Conservation (phyloP, 2,113 vertebrate species). For the Pontoporia blainvillei region DNA sequence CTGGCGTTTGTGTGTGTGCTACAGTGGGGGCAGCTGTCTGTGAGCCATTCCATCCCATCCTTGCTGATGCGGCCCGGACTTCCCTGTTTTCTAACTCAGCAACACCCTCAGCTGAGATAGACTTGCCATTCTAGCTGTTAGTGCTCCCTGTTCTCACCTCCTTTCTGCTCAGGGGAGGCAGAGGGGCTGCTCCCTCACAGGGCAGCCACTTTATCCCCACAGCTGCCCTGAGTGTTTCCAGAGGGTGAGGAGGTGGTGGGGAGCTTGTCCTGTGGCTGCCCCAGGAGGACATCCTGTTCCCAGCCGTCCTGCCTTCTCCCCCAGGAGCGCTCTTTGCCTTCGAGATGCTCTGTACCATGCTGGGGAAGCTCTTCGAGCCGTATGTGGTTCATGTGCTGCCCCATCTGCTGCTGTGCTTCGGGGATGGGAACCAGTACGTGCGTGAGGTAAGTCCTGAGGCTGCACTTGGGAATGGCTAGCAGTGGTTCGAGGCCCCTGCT, state of each 20-base stretch:
- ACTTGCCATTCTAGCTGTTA: background rate
- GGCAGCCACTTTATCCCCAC: background rate
- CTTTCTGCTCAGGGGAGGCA: background rate
- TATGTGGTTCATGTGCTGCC: slow-evolving; percentile 98
- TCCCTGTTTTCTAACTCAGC: background rate
- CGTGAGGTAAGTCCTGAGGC: slow-evolving; percentile 89
- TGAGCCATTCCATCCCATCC: background rate
- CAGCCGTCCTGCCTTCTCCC: background rate
- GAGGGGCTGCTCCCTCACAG: background rate
- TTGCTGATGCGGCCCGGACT: background rate
- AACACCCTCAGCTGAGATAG: background rate
- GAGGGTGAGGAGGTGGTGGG: background rate
- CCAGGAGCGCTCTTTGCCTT: slow-evolving; percentile 97
- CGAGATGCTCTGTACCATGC: slow-evolving; percentile 98
- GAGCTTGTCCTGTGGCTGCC: background rate
- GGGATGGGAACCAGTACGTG: slow-evolving; percentile 98
- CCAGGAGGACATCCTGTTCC: background rate
- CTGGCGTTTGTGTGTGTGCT: too few species aligned
- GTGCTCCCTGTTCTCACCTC: background rate
- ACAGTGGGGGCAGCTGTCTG: background rate
- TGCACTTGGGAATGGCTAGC: rapidly evolving
- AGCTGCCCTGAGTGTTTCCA: background rate
- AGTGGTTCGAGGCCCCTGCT: background rate
- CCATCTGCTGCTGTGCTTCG: slow-evolving; percentile 96
- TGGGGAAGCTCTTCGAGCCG: slow-evolving; percentile 97